These are phyloP conservation scores for Mythimna vitellina DNA, from an alignment of 2,888 invertebrate genomes.

Conservation along the genomic window DNA sequence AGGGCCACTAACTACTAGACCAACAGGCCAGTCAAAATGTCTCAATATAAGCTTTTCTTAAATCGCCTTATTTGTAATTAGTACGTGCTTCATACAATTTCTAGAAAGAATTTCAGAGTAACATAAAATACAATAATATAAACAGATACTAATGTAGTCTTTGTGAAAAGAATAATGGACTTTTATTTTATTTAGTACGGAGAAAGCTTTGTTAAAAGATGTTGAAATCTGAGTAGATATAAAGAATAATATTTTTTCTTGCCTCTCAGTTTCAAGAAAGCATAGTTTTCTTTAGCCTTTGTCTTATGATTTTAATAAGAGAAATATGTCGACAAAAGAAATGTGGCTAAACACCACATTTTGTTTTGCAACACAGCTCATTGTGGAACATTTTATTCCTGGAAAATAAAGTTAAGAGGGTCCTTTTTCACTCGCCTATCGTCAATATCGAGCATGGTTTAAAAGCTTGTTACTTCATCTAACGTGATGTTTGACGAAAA, in stretches of 20 bases:
- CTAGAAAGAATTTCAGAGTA: conserved; percentile 19
- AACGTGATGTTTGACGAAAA: no score
- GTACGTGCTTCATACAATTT: conserved; percentile 3
- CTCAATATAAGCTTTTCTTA: conserved; percentile 5
- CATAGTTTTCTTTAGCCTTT: conserved; percentile 12
- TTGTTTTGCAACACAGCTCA: no score
- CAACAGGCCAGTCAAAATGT: no score
- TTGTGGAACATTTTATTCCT: not conserved
- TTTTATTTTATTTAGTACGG: conserved; percentile 31
- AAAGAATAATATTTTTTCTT: conserved; percentile 9
- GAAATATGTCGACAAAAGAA: not conserved
- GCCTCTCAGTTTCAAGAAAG: conserved; percentile 6
- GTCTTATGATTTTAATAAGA: not conserved
- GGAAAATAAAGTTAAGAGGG: not conserved
- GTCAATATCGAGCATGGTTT: no score
- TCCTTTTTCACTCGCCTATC: no score
- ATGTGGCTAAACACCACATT: no score
- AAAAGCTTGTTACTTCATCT: no score
- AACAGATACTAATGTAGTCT: conserved; percentile 35
- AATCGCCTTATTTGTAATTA: conserved; percentile 31
- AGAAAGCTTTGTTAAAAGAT: conserved; percentile 12
- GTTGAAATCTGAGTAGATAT: conserved; percentile 17
- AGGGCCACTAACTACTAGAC: no score
- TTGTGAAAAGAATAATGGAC: conserved; percentile 30
- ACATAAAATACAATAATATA: conserved; percentile 19